Evolutionary conservation across 2,113 vertebrate species (phyloP), one percentile per base, ranked within the genome.

Genomic region (Orientallactaga bullata): DNA sequence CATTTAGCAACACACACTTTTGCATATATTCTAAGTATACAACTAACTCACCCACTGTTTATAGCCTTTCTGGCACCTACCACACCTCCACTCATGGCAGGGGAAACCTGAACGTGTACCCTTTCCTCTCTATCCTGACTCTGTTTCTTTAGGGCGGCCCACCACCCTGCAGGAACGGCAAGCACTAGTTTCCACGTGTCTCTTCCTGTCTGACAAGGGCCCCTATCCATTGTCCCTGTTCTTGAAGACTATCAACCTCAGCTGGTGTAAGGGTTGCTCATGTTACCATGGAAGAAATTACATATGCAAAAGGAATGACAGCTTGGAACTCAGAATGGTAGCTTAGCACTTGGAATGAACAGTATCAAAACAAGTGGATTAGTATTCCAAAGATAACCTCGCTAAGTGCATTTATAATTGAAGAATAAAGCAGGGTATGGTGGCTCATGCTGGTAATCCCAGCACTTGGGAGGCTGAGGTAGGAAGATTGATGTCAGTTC

Each of bases 351-450:
- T n/a, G n/a, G n/a, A n/a, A n/a, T n/a, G n/a, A n/a, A n/a, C n/a
- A n/a, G n/a, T n/a, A 85, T 28, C 55, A 88, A 55, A 42, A 21
- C n/a, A 66, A 95, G 18, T 90, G 74, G 20, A 82, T 92, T 28
- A 77, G 65, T 65, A 74, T 51, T 83, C 51, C 72, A 93, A 97
- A 94, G 85, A 79, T 4, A 39, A 69, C 47, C 30, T 90, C 28
- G 63, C 51, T 83, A 60, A 84, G 28, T 84, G 39, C 11, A 3
- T 39, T 65, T 47, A 65, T 72, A 51, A 68, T 73, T 82, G 66
- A 83, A 92, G 5, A 7, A 84, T 37, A 74, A 55, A 15, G 55
- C 55, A 55, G 55, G 55, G 55, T 55, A 11, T 55, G 15, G 55
- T 51, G 55, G 55, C 15, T 55, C 55, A 55, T 12, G 55, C 55